Base-by-base conservation (phyloP, 1,140 invertebrate genomes). In the Panulirus ornatus region DNA sequence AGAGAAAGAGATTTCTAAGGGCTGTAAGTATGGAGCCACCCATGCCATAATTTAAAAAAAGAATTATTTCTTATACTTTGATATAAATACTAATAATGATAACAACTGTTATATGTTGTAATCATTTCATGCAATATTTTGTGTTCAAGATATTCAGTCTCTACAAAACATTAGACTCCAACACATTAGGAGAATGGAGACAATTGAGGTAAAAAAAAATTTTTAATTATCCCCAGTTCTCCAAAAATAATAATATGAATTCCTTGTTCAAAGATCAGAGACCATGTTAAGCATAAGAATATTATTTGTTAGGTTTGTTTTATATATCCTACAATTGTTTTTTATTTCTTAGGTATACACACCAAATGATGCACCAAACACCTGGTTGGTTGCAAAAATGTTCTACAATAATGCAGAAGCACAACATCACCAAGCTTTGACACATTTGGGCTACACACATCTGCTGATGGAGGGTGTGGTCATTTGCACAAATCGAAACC, bases 371-470 rank as follows among this genome's bases (percentile, higher is more conserved):
- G 93, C 93, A n/a, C 92, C 93, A 9, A 93, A 93, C 87, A 94
- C 93, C 0, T 95, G 95, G 95, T 92, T 95, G 73, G 88, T 94
- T 84, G 94, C 94, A 2, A 95, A 95, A 92, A 95, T 95, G 94
- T 95, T 93, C 93, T 95, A 94, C 92, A 95, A 95, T 93, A 94
- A 94, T 85, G 94, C 94, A 9, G 95, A 95, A 91, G 94, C 94
- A 8, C 93, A 93, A 63, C 93, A 94, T 79, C 95, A 95, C 91
- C 94, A 95, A 87, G 93, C 94, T 38, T 92, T 94, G 30, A 94
- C 94, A 47, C 94, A 95, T 91, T 92, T 95, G 91, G 94, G 94
- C 58, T 91, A 93, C 84, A 95, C 94, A 19, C 95, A 95, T 92
- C 91, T 95, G 51, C 87, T 95, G 63, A 94, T 95, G 94, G 95